Evolutionary conservation across 2,113 vertebrate genomes (phyloP), one percentile per base, ranked within the genome.

Genomic region (Irena cyanogastra): DNA sequence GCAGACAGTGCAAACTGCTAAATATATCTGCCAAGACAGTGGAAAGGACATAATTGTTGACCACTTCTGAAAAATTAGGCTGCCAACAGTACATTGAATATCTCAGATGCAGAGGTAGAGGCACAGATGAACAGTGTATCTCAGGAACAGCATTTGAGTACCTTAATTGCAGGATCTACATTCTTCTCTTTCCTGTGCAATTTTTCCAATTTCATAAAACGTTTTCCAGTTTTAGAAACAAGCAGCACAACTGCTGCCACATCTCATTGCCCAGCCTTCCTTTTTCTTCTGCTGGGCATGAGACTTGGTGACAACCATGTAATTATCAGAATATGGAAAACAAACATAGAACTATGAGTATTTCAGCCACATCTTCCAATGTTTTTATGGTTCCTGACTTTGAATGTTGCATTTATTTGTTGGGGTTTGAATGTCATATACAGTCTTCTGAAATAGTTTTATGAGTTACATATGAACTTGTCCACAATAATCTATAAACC

Each of bases 331-430:
- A 37, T 60, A 57, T 10, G 31, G 50, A 86, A 44, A 9, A 10
- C 0, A 0, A 60, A 44, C 15, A 8, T 1, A 2, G 59, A 87
- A 19, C 23, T 49, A 8, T 9, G 17, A 44, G 15, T 65, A 3
- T 33, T 65, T 63, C 35, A 57, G 60, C n/a, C 47, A 61, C 13
- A 39, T 74, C 15, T 83, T 61, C 14, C 16, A 61, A 5, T 4
- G 3, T 49, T 86, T 76, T 45, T 45, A 6, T 49, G 54, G 28
- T 39, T 68, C 17, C n/a, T 81, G 63, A 49, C 8, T 15, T 4
- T 23, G 45, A 26, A 7, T 63, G 7, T 56, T 66, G 49, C 6
- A 22, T 87, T 26, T 59, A 20, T 54, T 83, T 42, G 3, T 16
- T 45, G 42, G 11, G 26, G 69, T 96, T 72, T 56, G 7, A 86